Base-by-base conservation (phyloP, 2,888 invertebrate species). In the Pandemis cinnamomeana region DNA sequence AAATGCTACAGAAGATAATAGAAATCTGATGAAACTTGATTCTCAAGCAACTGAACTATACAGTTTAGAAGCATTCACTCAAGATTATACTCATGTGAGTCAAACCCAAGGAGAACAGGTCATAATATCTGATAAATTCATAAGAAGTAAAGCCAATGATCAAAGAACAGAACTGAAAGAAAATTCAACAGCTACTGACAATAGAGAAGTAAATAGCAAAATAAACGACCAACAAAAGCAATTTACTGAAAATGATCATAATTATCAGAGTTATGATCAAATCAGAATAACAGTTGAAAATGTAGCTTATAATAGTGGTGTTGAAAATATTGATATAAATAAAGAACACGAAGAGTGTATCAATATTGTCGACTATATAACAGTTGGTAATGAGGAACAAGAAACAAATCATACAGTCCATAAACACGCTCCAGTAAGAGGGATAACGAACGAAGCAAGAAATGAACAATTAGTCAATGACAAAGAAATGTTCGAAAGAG, bases 71-170 rank as follows among this genome's bases (percentile, higher is more conserved):
- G 82, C 79, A 4, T 80, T 78, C 36, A 84, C 83, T 0, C 80
- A 86, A 76, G 77, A 80, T 36, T 78, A 78, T 20, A 84, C 84
- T 0, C 86, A 89, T 68, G 82, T 83, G 0, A 90, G 89, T 75
- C 82, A 84, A 76, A 89, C 87, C 46, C 90, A 90, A 75, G 70
- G 60, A 2, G 72, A 75, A 41, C 77, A 82, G 4, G 73, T 87
- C 5, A 7, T 72, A 0, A 77, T 87, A 51, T 77, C 83, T 2
- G 78, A 82, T 7, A 83, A 84, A 71, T 83, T 80, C 46, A 79
- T 89, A 10, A 73, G 62, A 55, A 67, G 67, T 51, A 71, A 62
- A n/a, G 55, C 44, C 7, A 53, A 36, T 10, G 10, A 2, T n/a
- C 20, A 13, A 5, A 53, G 0, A 13, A 36, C 5, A 13, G 64